Conservation (phyloP, 2,797 vertebrate species). For the Syngnathus acus region DNA sequence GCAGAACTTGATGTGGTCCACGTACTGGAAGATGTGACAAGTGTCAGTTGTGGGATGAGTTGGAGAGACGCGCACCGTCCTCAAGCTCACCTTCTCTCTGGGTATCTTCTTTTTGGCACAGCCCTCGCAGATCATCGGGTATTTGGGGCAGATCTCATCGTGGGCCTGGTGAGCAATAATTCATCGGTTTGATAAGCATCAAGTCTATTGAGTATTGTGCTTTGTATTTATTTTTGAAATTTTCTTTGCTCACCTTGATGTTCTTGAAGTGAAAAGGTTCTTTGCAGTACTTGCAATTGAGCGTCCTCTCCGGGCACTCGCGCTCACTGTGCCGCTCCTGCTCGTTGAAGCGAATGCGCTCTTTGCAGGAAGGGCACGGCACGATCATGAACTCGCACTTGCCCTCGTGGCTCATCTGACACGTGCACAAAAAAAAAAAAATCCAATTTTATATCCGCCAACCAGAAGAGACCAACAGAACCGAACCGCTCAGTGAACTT, state of each 20-base stretch:
- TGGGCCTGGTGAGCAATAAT: constrained; percentile 72
- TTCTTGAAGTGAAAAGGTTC: constrained; percentile 75
- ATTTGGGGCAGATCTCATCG: constrained; percentile 87
- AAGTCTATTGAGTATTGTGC: no score
- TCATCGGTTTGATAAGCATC: no score
- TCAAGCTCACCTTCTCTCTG: constrained; percentile 76
- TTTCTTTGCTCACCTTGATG: constrained; percentile 63
- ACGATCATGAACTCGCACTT: constrained; percentile 77
- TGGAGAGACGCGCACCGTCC: not conserved
- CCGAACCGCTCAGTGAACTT: not conserved
- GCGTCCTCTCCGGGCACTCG: constrained; percentile 78
- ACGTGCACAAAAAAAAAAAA: not conserved
- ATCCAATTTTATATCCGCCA: not conserved
- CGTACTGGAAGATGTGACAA: constrained; percentile 69
- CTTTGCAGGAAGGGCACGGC: constrained; percentile 76
- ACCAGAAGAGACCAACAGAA: not conserved
- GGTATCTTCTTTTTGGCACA: constrained; percentile 90
- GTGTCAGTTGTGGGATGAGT: not conserved
- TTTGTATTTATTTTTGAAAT: constrained; percentile 1
- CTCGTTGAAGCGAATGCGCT: constrained; percentile 72
- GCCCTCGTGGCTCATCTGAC: constrained; percentile 63
- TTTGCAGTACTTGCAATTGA: constrained; percentile 82
- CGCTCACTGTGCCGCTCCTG: constrained; percentile 77
- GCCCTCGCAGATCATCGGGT: constrained; percentile 89
- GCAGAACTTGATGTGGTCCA: constrained; percentile 87